Conservation (phyloP, 2,888 invertebrate genomes). For the Cheilosia vernalis region DNA sequence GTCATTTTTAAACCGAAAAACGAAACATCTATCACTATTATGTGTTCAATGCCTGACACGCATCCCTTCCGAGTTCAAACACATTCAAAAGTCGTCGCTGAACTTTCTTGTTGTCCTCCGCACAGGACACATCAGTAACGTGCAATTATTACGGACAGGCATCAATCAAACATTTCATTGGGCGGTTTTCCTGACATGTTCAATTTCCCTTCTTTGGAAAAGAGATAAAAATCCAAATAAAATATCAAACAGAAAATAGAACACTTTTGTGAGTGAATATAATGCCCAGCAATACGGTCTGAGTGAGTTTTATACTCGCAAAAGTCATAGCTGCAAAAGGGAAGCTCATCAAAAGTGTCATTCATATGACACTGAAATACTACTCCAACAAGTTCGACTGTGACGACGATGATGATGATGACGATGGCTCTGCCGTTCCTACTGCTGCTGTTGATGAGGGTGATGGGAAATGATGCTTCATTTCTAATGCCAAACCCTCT, state of each 20-base stretch:
- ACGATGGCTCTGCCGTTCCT: neutral
- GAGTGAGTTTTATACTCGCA: slow-evolving; percentile 40
- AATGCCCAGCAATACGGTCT: neutral
- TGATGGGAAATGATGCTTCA: slow-evolving; percentile 63
- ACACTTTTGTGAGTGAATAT: slow-evolving; percentile 30
- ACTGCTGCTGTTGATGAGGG: slow-evolving; percentile 24
- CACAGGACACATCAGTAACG: neutral
- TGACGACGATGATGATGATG: slow-evolving; percentile 34
- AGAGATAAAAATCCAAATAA: slow-evolving; percentile 27
- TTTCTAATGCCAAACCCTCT: slow-evolving; percentile 67
- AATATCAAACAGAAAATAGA: slow-evolving; percentile 23
- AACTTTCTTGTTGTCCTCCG: neutral
- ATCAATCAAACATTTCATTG: slow-evolving; percentile 61
- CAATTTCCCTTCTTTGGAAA: slow-evolving; percentile 57
- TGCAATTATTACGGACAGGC: slow-evolving; percentile 40
- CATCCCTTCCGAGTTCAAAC: neutral
- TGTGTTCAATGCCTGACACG: neutral
- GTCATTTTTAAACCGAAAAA: too few relatives aligned
- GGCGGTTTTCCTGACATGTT: slow-evolving; percentile 41
- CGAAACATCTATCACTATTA: too few relatives aligned
- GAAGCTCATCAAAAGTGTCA: slow-evolving; percentile 64
- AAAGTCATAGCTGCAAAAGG: slow-evolving; percentile 53
- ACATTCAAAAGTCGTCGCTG: neutral
- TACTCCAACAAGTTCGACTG: slow-evolving; percentile 65
- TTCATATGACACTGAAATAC: slow-evolving; percentile 66